Evolutionary conservation across 2,113 vertebrate genomes (phyloP), one percentile per base, ranked within the genome.

Genomic region (Myotis brandtii): DNA sequence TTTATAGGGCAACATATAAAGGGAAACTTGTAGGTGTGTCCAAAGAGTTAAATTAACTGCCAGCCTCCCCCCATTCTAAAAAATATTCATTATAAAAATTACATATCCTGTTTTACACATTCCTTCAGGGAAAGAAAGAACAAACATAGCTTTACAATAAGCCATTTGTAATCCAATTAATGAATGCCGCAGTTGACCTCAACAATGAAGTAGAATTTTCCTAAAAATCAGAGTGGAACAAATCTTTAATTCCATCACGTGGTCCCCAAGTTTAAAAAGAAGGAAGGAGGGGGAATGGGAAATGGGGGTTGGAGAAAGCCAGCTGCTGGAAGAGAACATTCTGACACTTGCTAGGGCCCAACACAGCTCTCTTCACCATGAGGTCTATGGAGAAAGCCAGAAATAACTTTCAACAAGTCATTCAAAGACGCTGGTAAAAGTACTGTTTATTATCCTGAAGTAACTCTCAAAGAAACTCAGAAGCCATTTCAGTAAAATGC

Each of bases 21-120:
- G 30, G 54, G 30, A 86, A 90, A 66, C 16, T 20, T 34, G 13
- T 37, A 94, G 30, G 48, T 72, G 21, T 80, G 32, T 50, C 59
- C 34, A 50, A 79, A 87, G 54, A 62, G 59, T 95, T 89, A 79
- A 77, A 50, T 87, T 87, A 89, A 83, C 62, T 10, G 6, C 43
- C 66, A 94, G 34, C 3, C n/a, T 43, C 20, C 9, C 30, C 25
- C 12, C 17, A 75, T 46, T 70, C 23, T 50, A 69, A 69, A 73
- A 91, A 85, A 69, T 32, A 84, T 27, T 91, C 59, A 18, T 79
- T 83, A 73, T 83, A 85, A 96, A 95, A 79, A 96, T 62, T 64
- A 85, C 40, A 30, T 64, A 66, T 46, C 50, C 43, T 70, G 20
- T 72, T 89, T 95, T 59, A 85, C 11, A 87, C 16, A 83, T 96